These are phyloP conservation scores for Geophilus truncorum DNA, from an alignment of 2,888 invertebrate genomes.

Conservation along the genomic window DNA sequence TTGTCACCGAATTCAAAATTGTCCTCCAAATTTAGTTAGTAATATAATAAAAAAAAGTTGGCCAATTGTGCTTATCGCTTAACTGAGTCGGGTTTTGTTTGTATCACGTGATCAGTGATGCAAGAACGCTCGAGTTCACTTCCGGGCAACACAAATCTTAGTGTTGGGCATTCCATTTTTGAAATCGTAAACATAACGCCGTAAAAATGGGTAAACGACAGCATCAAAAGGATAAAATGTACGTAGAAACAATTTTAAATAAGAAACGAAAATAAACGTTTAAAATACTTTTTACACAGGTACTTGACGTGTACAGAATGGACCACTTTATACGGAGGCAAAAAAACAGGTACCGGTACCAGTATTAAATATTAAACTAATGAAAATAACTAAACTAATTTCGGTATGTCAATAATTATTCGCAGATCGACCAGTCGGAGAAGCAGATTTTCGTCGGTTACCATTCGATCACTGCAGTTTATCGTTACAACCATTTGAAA, in stretches of 20 bases:
- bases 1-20: too few species aligned
- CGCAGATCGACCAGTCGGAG: background rate
- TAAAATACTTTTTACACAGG: slow-evolving; percentile 52
- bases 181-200: background rate
- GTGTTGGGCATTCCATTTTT: too few species aligned
- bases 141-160: too few species aligned
- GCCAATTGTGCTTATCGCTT: too few species aligned
- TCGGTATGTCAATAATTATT: too few species aligned
- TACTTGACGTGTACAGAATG: slow-evolving; percentile 82
- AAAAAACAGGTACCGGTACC: slow-evolving; percentile 57
- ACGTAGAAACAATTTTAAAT: slow-evolving; percentile 46
- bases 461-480: slow-evolving; percentile 91
- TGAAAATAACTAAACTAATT: background rate
- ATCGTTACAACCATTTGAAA: slow-evolving; percentile 83
- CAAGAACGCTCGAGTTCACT: too few species aligned
- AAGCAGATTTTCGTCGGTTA: slow-evolving; percentile 72
- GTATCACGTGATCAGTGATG: too few species aligned
- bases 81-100: too few species aligned
- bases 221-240: slow-evolving; percentile 93
- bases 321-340: slow-evolving; percentile 85
- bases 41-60: too few species aligned
- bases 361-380: background rate
- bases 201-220: slow-evolving; percentile 78
- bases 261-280: background rate
- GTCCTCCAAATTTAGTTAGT: too few species aligned